These are phyloP conservation scores for Coelopa pilipes DNA, from an alignment of 2,888 invertebrate genomes.

Conservation along the genomic window DNA sequence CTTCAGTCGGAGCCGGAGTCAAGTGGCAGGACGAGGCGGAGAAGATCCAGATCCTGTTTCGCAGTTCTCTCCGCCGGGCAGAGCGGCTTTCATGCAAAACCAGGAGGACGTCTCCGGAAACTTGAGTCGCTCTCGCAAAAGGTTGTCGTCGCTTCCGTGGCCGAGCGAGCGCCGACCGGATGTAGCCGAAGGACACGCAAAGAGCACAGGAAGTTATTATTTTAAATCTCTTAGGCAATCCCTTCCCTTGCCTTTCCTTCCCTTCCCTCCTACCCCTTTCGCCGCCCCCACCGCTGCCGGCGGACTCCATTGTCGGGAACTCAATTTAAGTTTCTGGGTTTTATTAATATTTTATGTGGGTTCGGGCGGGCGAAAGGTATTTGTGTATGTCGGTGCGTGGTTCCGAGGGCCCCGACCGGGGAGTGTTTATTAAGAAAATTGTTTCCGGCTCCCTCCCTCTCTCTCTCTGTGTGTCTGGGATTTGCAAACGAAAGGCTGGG, in stretches of 20 bases:
- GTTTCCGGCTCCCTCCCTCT: background rate
- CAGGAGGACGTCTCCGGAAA: too few species aligned
- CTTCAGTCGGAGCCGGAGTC: too few species aligned
- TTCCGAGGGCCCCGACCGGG: background rate
- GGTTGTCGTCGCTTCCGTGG: too few species aligned
- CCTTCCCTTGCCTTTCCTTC: constrained; percentile 15
- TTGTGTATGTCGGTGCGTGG: background rate
- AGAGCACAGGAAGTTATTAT: constrained; percentile 29
- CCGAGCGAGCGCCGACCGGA: too few species aligned
- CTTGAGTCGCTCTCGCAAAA: too few species aligned
- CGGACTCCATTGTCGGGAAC: background rate
- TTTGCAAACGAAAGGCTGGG: too few species aligned
- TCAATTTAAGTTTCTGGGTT: constrained; percentile 38
- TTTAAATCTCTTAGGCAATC: constrained; percentile 30
- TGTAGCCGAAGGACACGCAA: background rate
- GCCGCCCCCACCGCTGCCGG: background rate
- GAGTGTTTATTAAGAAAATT: constrained; percentile 9
- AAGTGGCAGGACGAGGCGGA: too few species aligned
- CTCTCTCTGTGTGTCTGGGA: too few species aligned
- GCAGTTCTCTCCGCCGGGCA: too few species aligned
- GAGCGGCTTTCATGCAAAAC: too few species aligned
- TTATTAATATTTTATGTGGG: constrained; percentile 21
- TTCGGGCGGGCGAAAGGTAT: background rate
- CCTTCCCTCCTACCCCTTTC: background rate
- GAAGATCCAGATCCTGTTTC: too few species aligned